phyloP scores from a whole-genome alignment of 2,113 vertebrate genomes.

The Piprites chloris region DNA sequence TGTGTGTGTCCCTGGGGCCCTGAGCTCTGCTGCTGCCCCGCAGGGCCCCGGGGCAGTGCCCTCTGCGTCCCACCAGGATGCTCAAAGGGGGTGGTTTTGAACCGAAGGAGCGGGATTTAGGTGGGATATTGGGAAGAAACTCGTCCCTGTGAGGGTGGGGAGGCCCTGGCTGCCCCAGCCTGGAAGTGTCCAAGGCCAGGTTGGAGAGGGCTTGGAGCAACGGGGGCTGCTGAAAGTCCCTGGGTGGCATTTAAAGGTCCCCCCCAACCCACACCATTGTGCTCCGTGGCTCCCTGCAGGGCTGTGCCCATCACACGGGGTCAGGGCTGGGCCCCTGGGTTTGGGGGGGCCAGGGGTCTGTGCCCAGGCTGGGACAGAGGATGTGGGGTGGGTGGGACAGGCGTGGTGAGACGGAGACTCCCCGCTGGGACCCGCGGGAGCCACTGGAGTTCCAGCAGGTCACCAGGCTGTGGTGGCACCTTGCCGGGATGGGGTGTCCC shows the following conservation, averaged over 20 bases:
- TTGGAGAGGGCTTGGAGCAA: neutral
- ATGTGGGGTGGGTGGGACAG: neutral
- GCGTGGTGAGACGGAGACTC: neutral
- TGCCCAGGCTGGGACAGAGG: neutral
- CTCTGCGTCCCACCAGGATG: neutral
- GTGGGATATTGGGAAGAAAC: neutral
- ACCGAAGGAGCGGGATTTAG: neutral
- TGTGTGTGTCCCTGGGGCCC: rapidly evolving
- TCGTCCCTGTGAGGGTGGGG: neutral
- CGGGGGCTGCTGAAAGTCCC: neutral
- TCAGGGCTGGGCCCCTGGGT: neutral
- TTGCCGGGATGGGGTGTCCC: neutral
- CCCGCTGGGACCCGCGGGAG: neutral
- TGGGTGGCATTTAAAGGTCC: neutral
- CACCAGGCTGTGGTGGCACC: neutral
- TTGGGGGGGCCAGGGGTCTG: neutral
- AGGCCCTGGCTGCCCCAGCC: neutral
- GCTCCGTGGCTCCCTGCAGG: no score
- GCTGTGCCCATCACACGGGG: neutral
- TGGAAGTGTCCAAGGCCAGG: neutral
- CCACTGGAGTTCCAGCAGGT: neutral
- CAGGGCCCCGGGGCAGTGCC: neutral
- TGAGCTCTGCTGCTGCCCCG: neutral
- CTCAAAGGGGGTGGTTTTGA: neutral
- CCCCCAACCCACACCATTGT: neutral